Base-by-base conservation (phyloP, 2,888 invertebrate species). In the Rhagonycha lutea region DNA sequence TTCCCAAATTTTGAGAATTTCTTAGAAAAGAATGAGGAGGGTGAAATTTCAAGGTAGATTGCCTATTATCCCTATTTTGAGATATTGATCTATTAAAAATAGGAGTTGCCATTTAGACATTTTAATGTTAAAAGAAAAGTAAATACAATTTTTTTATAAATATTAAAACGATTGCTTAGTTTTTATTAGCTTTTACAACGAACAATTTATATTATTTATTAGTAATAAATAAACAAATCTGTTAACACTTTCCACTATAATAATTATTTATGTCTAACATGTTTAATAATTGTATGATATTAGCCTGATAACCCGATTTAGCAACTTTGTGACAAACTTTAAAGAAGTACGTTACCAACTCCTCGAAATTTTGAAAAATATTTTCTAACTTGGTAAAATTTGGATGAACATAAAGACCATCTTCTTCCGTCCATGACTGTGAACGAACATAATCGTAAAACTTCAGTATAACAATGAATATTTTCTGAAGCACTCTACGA, bases 401-500 rank as follows among this genome's bases (percentile, higher is more conserved):
- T 0, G 92, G 89, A 84, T 92, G 92, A 0, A 88, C 87, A 83
- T 90, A 92, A 69, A 84, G 84, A 3, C 89, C 88, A 68, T 89
- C 86, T 0, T 85, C 86, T 80, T 89, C 89, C 24, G 87, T 87
- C 93, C 93, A 93, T 80, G 89, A 89, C 23, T 91, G 91, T 80
- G 86, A 89, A 83, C 87, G 84, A 70, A 93, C 85, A 79, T 91
- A 90, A 73, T 92, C 89, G 83, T 92, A 92, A 82, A 93, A 94
- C 83, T 94, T 92, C 79, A 95, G 85, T 60, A 94, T 92, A 8
- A 94, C 91, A 69, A 91, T 91, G 82, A 95, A 94, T 14, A 94
- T 92, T 85, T 92, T 92, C 72, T 93, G 91, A 47, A 95, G 88
- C 0, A 93, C 89, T 80, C 92, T 92, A 85, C 92, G 91, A 47